phyloP scores from a whole-genome alignment of 1,140 invertebrate genomes.

The Nilaparvata lugens region DNA sequence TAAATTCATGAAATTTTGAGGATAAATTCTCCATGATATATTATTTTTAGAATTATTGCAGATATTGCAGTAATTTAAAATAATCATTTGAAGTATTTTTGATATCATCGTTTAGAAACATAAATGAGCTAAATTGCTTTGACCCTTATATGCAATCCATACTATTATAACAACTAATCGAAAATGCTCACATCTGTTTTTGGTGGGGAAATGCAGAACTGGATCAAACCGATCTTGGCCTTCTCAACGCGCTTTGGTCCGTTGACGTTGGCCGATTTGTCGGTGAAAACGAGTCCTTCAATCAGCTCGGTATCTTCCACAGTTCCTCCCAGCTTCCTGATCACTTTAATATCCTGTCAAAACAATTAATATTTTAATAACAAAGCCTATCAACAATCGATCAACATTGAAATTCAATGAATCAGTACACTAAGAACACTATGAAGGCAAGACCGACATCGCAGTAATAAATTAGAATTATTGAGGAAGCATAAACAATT shows the following conservation, averaged over 20 bases:
- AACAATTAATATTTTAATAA: neutral
- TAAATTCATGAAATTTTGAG: no score
- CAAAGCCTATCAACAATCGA: neutral
- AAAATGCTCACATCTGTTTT: constrained; percentile 85
- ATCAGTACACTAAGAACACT: neutral
- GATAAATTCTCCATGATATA: no score
- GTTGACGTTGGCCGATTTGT: constrained; percentile 79
- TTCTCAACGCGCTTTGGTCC: constrained; percentile 92
- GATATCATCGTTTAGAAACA: no score
- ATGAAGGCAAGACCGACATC: no score
- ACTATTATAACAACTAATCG: neutral
- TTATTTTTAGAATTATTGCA: no score
- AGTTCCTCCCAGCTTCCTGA: constrained; percentile 93
- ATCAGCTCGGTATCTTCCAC: constrained; percentile 96
- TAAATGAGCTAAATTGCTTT: no score
- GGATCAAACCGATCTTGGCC: constrained; percentile 97
- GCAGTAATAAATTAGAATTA: no score
- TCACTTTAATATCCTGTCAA: constrained; percentile 80
- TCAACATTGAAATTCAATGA: neutral
- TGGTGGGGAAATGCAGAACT: constrained; percentile 98
- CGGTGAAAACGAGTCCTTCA: constrained; percentile 89
- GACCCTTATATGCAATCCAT: neutral
- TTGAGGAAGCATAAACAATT: no score
- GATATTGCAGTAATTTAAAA: no score
- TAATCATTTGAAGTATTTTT: no score